A percentile compares a stretch with the other conserved stretches of the same genome.
Evolutionary conservation across 2,797 vertebrate species (phyloP).

Genomic region (Oophaga sylvatica): DNA sequence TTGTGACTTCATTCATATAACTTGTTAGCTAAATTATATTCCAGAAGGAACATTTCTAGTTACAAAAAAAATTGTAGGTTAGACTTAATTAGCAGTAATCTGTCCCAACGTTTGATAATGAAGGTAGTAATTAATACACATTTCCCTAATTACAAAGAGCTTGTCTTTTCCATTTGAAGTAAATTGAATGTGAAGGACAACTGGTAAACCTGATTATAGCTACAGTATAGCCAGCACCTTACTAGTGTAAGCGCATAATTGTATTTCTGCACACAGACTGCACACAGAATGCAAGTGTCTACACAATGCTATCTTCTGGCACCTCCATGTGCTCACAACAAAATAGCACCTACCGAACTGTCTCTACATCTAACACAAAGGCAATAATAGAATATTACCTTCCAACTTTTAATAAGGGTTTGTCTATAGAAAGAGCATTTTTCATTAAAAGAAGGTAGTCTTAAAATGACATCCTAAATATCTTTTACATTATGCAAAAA

Average conservation of each 20-base stretch:
- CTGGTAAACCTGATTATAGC: slow-evolving; percentile 47
- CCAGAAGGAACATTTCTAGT: slow-evolving; percentile 14
- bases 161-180: slow-evolving; percentile 36
- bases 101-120: slow-evolving; percentile 16
- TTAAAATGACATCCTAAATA: too few species aligned
- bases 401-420: background rate
- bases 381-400: background rate
- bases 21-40: background rate
- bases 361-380: background rate
- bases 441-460: too few species aligned
- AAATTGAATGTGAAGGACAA: slow-evolving; percentile 58
- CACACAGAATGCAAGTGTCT: background rate
- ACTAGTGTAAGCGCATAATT: slow-evolving; percentile 34
- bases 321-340: slow-evolving; percentile 38
- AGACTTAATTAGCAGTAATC: slow-evolving; percentile 50
- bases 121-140: slow-evolving; percentile 45
- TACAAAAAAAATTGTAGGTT: slow-evolving; percentile 13
- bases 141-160: slow-evolving; percentile 25
- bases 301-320: slow-evolving; percentile 2
- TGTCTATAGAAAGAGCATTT: background rate
- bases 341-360: background rate
- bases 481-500: too few species aligned
- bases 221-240: slow-evolving; percentile 31
- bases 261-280: slow-evolving; percentile 51
- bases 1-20: background rate